Evolutionary conservation across 2,113 vertebrate species (phyloP).

Genomic region (Lamprologus lemairii): DNA sequence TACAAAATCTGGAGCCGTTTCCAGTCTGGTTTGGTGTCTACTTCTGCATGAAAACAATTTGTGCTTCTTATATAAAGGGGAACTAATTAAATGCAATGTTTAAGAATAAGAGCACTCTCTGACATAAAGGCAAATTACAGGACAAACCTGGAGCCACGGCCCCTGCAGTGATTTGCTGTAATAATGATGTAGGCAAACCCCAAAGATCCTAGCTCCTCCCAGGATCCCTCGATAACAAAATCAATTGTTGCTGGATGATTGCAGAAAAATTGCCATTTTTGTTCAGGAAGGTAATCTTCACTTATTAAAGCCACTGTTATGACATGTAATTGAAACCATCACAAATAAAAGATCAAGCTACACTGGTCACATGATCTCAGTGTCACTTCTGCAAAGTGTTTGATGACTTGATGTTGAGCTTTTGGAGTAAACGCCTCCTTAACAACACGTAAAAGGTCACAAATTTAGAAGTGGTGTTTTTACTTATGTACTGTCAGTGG

Average conservation of each 20-base stretch:
- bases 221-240: neutral
- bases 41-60: neutral
- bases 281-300: neutral
- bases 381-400: neutral
- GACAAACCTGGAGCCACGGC: neutral
- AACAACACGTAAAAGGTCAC: neutral
- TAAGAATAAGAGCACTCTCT: neutral
- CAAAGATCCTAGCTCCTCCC: neutral
- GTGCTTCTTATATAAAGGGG: neutral
- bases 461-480: neutral
- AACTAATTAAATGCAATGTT: neutral
- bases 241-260: neutral
- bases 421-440: neutral
- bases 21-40: neutral
- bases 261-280: neutral
- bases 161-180: neutral
- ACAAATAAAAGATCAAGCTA: neutral
- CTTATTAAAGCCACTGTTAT: neutral
- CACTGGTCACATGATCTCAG: neutral
- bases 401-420: neutral
- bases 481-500: neutral
- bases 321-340: rapidly evolving
- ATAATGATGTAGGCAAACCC: rapidly evolving
- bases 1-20: neutral
- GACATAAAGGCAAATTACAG: neutral